Evolutionary conservation across 2,113 vertebrate species (phyloP).

Genomic region (Scophthalmus maximus): DNA sequence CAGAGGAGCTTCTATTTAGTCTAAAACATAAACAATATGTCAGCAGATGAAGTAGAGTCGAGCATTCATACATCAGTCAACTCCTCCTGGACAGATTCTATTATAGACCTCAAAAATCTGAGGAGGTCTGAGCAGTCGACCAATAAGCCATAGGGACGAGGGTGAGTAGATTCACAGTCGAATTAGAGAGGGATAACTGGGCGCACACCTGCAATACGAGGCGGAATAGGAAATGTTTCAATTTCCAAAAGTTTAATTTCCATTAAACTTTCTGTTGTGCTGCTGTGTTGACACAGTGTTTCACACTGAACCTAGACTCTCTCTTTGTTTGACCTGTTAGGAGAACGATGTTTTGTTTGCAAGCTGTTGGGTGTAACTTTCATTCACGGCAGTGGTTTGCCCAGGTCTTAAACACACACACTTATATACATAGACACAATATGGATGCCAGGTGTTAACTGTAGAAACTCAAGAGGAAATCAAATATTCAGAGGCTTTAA

Average conservation of each 20-base stretch:
- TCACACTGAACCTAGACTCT: background rate
- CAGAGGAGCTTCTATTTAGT: conserved; percentile 19
- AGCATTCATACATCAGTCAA: conserved; percentile 2
- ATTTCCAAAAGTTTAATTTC: conserved; percentile 11
- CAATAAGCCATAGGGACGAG: conserved; percentile 34
- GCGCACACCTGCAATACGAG: background rate
- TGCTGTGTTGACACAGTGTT: background rate
- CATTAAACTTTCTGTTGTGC: conserved; percentile 13
- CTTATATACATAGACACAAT: background rate
- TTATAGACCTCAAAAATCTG: conserved; percentile 35
- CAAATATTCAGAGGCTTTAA: conserved; percentile 5
- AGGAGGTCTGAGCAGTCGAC: conserved; percentile 26
- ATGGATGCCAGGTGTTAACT: conserved; percentile 5
- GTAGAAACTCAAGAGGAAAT: conserved; percentile 14
- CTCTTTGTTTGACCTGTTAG: conserved; percentile 22
- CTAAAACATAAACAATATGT: conserved; percentile 21
- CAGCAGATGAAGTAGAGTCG: conserved; percentile 13
- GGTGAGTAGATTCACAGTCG: conserved; percentile 22
- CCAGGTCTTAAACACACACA: background rate
- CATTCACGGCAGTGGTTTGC: conserved; percentile 7
- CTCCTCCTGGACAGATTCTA: conserved; percentile 29
- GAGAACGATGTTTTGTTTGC: conserved; percentile 25
- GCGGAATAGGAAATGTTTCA: background rate
- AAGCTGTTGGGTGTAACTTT: conserved; percentile 12
- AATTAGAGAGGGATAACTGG: conserved; percentile 9